Base-by-base conservation (phyloP, 2,888 invertebrate genomes). In the Parnassius apollo region DNA sequence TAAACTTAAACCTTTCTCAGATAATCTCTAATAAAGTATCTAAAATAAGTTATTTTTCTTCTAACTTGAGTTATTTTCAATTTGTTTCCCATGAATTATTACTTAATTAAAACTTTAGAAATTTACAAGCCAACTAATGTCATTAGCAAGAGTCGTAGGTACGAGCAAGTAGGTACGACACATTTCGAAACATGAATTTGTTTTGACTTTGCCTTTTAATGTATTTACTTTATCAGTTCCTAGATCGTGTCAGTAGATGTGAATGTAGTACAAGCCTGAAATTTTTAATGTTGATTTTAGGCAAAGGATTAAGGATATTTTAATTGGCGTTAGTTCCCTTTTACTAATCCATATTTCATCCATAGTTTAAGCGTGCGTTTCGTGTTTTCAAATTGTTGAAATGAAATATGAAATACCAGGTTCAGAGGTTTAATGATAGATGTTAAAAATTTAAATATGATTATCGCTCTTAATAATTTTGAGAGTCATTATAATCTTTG, bases 371-470 rank as follows among this genome's bases (percentile, higher is more conserved):
- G 18, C 13, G 46, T 35, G 58, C 52, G 50, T n/a, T 45, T 50
- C 50, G 58, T 62, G 58, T 54, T 35, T 58, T 9, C 2, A n/a
- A 22, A 45, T 52, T 13, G 13, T n/a, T 57, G 1, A 18, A 56
- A 61, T 48, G 12, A 44, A 44, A 11, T 2, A 44, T 44, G 2
- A 44, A 44, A 44, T 44, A 44, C 44, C 2, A 11, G 10, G 11
- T 44, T 8, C 11, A 11, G 44, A 44, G 10, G 22, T 35, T 11
- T 53, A 45, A 59, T 51, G 25, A 2, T 13, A 53, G 35, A 13
- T 53, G 50, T 42, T 11, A 25, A 42, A 55, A 13, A n/a, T 35
- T 12, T 58, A 61, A 57, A 57, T 56, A 61, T 65, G 71, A 67
- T 18, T 18, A 18, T 18, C 18, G 18, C 18, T 18, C 18, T 18